Evolutionary conservation across 2,888 invertebrate species (phyloP).

Genomic region (Clusia tigrina): DNA sequence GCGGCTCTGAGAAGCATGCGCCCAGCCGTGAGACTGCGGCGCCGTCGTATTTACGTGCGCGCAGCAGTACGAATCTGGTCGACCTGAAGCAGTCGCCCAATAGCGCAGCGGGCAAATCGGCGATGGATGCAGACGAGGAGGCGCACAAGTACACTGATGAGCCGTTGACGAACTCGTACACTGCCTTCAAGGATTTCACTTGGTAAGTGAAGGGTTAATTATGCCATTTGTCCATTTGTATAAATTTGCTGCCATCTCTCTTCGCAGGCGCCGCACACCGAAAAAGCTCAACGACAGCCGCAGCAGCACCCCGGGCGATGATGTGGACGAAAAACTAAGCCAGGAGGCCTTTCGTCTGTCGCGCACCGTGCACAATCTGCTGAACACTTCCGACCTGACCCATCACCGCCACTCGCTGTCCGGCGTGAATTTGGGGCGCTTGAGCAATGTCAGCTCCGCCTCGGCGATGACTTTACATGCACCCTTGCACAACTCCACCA

Average conservation of each 20-base stretch:
- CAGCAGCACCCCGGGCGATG: slow-evolving; percentile 67
- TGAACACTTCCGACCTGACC: slow-evolving; percentile 69
- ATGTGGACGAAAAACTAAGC: slow-evolving; percentile 71
- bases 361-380: slow-evolving; percentile 72
- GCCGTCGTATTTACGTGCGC: slow-evolving; percentile 52
- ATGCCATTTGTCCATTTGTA: neutral
- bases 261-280: slow-evolving; percentile 58
- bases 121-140: slow-evolving; percentile 37
- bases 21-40: slow-evolving; percentile 31
- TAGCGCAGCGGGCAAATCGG: slow-evolving; percentile 18
- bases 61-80: slow-evolving; percentile 61
- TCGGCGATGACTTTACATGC: slow-evolving; percentile 41
- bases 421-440: slow-evolving; percentile 36
- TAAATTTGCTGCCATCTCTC: neutral
- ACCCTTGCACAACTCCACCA: slow-evolving; percentile 48
- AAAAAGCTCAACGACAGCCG: slow-evolving; percentile 67
- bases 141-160: slow-evolving; percentile 48
- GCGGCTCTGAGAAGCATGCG: slow-evolving; percentile 31
- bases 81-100: slow-evolving; percentile 17
- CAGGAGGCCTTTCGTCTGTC: slow-evolving; percentile 74
- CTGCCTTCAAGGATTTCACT: slow-evolving; percentile 68
- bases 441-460: slow-evolving; percentile 41
- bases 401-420: slow-evolving; percentile 41
- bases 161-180: slow-evolving; percentile 58
- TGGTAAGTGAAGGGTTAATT: slow-evolving; percentile 64